Conservation (phyloP, 2,113 vertebrate genomes). For the Phocoena sinus region DNA sequence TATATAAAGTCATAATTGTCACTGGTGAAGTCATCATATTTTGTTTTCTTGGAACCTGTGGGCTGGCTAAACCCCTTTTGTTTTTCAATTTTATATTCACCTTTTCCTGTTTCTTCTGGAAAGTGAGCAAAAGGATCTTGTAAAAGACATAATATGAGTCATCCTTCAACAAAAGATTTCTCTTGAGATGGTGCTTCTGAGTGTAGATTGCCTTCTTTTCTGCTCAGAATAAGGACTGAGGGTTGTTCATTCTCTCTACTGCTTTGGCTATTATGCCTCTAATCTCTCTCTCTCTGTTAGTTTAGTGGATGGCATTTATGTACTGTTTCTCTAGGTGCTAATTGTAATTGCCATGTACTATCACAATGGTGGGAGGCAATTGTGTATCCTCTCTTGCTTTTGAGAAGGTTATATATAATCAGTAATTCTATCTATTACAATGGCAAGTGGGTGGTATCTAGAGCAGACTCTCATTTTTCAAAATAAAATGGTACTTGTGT, state of each 20-base stretch:
- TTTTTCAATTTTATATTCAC: conserved; percentile 42
- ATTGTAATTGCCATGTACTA: conserved; percentile 46
- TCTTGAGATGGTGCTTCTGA: conserved; percentile 56
- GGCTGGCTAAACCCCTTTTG: neutral
- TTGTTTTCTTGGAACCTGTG: conserved; percentile 35
- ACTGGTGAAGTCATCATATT: conserved; percentile 1
- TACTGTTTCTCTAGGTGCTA: conserved; percentile 55
- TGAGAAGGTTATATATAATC: conserved; percentile 44
- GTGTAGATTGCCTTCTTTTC: conserved; percentile 52
- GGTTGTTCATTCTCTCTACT: conserved; percentile 46
- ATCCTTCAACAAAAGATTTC: conserved; percentile 61
- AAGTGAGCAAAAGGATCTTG: conserved; percentile 59
- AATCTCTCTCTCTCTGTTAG: conserved; percentile 9
- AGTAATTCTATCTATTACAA: conserved; percentile 52
- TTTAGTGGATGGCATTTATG: conserved; percentile 54
- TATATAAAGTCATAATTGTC: conserved; percentile 40
- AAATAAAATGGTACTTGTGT: conserved; percentile 50
- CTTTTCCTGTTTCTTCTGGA: conserved; percentile 43
- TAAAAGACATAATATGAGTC: conserved; percentile 54
- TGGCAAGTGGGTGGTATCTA: conserved; percentile 33
- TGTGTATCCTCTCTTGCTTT: conserved; percentile 28
- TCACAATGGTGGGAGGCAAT: conserved; percentile 10
- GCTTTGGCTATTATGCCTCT: conserved; percentile 40
- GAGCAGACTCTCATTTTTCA: conserved; percentile 44
- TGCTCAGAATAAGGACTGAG: conserved; percentile 9